phyloP scores from a whole-genome alignment of 2,888 invertebrate species.

The Nomada fucata region DNA sequence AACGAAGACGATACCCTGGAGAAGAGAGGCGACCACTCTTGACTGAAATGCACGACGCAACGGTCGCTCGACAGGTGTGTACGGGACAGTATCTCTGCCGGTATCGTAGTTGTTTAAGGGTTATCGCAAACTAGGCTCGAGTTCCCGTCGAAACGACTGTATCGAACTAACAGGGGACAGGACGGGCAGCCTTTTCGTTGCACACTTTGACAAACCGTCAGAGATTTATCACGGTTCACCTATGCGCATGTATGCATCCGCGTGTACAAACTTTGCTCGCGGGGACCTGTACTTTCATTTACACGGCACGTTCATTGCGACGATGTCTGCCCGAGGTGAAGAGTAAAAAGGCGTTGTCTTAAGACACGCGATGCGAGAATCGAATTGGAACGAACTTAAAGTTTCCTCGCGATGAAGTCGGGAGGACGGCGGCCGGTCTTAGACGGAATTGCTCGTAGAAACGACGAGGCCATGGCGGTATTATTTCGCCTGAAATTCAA shows the following conservation, averaged over 20 bases:
- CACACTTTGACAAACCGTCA: not conserved
- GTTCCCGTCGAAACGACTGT: not conserved
- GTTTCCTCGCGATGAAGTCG: conserved; percentile 27
- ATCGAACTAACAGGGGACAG: not conserved
- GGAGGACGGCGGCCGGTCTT: conserved; percentile 19
- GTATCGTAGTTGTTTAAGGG: not conserved
- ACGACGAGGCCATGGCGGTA: conserved; percentile 40
- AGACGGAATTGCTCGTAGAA: conserved; percentile 39
- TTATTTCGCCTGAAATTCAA: conserved; percentile 60
- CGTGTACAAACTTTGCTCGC: not conserved
- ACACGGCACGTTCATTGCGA: not conserved
- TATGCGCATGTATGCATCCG: too few species aligned
- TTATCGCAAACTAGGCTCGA: not conserved
- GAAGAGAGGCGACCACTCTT: conserved; percentile 12
- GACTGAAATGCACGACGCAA: not conserved
- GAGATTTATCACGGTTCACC: not conserved
- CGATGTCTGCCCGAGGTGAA: not conserved
- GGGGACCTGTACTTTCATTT: too few species aligned
- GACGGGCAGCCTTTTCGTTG: not conserved
- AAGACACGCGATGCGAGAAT: conserved; percentile 34
- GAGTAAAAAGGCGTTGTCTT: not conserved
- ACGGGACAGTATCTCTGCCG: not conserved
- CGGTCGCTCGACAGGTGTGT: not conserved
- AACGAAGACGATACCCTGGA: conserved; percentile 36
- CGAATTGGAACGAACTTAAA: conserved; percentile 53